These are phyloP conservation scores for Chymomyza caudatula DNA, from an alignment of 2,888 invertebrate genomes.

Conservation along the genomic window DNA sequence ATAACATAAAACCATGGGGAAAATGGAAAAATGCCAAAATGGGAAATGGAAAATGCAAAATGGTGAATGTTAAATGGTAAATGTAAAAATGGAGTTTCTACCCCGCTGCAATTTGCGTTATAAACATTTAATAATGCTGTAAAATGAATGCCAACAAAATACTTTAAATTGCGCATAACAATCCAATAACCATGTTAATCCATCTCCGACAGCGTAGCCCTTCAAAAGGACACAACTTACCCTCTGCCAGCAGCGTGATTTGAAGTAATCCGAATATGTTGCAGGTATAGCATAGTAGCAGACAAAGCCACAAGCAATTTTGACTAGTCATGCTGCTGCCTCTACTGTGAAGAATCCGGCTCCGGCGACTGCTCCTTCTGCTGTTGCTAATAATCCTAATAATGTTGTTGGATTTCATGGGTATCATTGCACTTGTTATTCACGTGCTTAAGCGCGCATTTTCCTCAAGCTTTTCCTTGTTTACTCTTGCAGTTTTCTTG, in stretches of 20 bases:
- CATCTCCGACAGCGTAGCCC: neutral
- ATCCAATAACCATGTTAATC: neutral
- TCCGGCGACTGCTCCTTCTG: neutral
- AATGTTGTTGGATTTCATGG: slow-evolving; percentile 37
- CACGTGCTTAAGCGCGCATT: slow-evolving; percentile 32
- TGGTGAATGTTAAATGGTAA: slow-evolving; percentile 17
- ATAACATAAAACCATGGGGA: slow-evolving; percentile 50
- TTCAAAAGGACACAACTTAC: slow-evolving; percentile 35
- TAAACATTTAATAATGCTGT: slow-evolving; percentile 40
- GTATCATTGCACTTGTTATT: slow-evolving; percentile 50
- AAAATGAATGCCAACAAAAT: slow-evolving; percentile 14
- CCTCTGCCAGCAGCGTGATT: slow-evolving; percentile 31
- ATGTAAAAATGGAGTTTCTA: neutral
- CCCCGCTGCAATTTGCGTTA: slow-evolving; percentile 38
- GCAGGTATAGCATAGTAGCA: slow-evolving; percentile 54
- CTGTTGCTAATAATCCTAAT: slow-evolving; percentile 23
- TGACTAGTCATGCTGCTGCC: slow-evolving; percentile 48
- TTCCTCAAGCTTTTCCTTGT: neutral
- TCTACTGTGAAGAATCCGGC: neutral
- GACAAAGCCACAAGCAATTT: slow-evolving; percentile 49
- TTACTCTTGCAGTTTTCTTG: slow-evolving; percentile 17
- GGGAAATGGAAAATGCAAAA: slow-evolving; percentile 33
- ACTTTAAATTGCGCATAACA: neutral
- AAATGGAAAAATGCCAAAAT: slow-evolving; percentile 20
- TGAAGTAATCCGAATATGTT: slow-evolving; percentile 56